These are phyloP conservation scores for Ephialtes manifestator DNA, from an alignment of 2,888 invertebrate species.

Conservation along the genomic window DNA sequence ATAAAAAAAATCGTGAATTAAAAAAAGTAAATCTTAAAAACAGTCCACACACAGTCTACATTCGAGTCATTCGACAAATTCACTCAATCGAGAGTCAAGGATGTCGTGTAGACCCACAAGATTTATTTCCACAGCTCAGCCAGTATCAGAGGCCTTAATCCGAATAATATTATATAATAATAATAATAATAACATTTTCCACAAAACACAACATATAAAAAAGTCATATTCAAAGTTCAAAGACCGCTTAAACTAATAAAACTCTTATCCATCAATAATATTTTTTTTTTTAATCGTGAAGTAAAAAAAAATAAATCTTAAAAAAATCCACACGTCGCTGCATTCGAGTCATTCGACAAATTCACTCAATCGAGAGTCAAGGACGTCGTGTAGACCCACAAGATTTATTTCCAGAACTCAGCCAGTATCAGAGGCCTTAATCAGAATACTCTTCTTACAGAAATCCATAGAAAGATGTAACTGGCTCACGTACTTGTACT, in stretches of 20 bases:
- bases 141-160: conserved; percentile 38
- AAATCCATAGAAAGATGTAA: conserved; percentile 41
- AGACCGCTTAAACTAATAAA: no score
- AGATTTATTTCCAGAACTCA: neutral
- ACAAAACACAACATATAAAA: no score
- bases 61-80: neutral
- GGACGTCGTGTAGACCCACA: conserved; percentile 1
- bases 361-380: conserved; percentile 14
- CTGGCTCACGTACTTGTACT: conserved; percentile 43
- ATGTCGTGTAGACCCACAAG: neutral
- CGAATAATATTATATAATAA: no score
- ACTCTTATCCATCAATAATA: no score
- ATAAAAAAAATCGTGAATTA: no score
- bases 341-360: neutral
- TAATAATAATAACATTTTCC: no score
- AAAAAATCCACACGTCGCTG: neutral
- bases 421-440: conserved; percentile 35
- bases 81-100: conserved; percentile 14
- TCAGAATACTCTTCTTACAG: conserved; percentile 24
- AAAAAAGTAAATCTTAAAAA: neutral
- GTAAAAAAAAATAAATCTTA: neutral
- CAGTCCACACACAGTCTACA: neutral
- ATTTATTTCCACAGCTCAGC: conserved; percentile 13
- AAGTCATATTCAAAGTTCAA: no score
- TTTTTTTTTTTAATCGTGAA: no score